Evolutionary conservation across 2,113 vertebrate species (phyloP), one percentile per base, ranked within the genome.

Genomic region (Maccullochella peelii): DNA sequence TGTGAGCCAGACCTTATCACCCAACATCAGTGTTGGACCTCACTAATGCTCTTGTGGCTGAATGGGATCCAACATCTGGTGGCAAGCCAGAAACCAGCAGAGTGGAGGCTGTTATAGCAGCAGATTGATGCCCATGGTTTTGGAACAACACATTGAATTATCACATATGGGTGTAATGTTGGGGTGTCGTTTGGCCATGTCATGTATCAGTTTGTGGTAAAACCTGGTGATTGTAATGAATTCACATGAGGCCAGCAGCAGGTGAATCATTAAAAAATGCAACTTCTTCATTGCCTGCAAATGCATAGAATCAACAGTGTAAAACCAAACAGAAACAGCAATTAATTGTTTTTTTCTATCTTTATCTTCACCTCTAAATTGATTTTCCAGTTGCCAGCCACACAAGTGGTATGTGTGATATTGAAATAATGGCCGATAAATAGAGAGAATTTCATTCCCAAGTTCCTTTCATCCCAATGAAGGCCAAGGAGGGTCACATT

Each of bases 401-500:
- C 69, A 88, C 72, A 83, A 84, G 40, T 44, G 58, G 62, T 80
- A 79, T 78, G 65, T 73, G 65, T 80, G 82, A 92, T 84, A 78
- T 71, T 84, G 65, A 86, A 84, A 76, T 87, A 89, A 93, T 91
- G 68, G 81, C 66, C 5, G 9, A 83, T 86, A 88, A 71, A 92
- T 88, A 50, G 79, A 91, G 68, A 85, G 52, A 83, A 86, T 88
- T 81, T 70, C 52, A 89, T 90, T 89, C 91, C 62, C 68, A 40
- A 77, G 69, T 83, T 62, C 76, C 86, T 89, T 87, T 89, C 68
- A 73, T 84, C 61, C 62, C 25, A 59, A 10, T 79, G 82, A 82
- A 88, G 79, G 80, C 82, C 79, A 86, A 61, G 71, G 59, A 83
- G 82, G 86, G 91, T 92, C 90, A 88, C 59, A 61, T 88, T 86